phyloP scores from a whole-genome alignment of 2,113 vertebrate species.

The Colossoma macropomum region DNA sequence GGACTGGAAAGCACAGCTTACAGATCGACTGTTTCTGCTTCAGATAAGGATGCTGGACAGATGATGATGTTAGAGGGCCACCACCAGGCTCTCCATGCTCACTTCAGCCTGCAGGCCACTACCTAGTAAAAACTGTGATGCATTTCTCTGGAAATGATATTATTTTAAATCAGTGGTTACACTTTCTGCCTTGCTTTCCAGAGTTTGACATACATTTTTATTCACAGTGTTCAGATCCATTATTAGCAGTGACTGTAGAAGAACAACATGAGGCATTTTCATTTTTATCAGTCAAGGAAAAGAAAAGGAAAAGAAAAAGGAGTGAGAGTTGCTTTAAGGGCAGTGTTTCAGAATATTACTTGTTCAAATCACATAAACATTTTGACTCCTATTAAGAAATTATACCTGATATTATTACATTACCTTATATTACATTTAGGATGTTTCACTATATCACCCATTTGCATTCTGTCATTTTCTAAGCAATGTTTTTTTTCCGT shows the following conservation, averaged over 20 bases:
- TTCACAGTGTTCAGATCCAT: too few relatives aligned
- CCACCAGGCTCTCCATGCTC: slow-evolving; percentile 47
- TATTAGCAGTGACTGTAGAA: too few relatives aligned
- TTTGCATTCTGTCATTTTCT: not conserved
- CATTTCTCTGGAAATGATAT: not conserved
- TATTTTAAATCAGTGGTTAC: not conserved
- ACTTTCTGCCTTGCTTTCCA: not conserved
- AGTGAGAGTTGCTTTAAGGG: too few relatives aligned
- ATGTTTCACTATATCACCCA: not conserved
- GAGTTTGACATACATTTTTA: not conserved
- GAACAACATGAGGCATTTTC: too few relatives aligned
- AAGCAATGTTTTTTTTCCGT: not conserved
- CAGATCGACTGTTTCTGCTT: not conserved
- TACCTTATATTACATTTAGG: too few relatives aligned
- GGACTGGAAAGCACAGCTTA: not conserved
- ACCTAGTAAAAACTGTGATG: not conserved
- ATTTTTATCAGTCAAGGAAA: too few relatives aligned
- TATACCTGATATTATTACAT: too few relatives aligned
- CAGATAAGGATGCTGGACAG: not conserved
- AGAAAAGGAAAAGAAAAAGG: too few relatives aligned
- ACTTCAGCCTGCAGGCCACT: slow-evolving; percentile 18
- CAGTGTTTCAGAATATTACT: not conserved
- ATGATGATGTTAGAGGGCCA: slow-evolving; percentile 54
- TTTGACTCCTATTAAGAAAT: not conserved
- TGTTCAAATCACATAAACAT: not conserved